Base-by-base conservation (phyloP, 2,888 invertebrate species). In the Carpatolechia fugitivella region DNA sequence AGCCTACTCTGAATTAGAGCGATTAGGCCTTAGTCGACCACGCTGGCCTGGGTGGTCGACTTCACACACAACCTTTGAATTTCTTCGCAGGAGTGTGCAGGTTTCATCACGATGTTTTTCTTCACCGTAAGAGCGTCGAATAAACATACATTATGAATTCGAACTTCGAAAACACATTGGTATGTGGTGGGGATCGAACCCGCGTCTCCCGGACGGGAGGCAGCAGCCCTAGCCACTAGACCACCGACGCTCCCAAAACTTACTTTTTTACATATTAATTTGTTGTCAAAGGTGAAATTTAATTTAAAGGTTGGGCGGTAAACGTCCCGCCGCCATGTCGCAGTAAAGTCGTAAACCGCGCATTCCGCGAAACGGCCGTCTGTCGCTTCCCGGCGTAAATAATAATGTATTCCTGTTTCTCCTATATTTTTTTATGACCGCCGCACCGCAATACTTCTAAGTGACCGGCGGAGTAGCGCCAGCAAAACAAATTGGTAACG, bases 351-450 rank as follows among this genome's bases (percentile, higher is more conserved):
- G 31, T 31, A 47, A 47, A 47, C 1, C 47, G 3, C 16, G 11
- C 31, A 8, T 47, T 47, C 31, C 47, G 47, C 47, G 31, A 31
- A 47, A 13, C 18, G 31, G 24, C 46, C 29, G 46, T n/a, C 47
- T 8, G 49, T 36, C 44, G 18, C 49, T 18, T 47, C 47, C 31
- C 14, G 47, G 56, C 59, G 54, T 63, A 61, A 63, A 63, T 64
- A 61, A 62, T 69, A 69, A 67, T 65, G 61, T 69, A 66, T 65
- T 63, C 62, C 56, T 55, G 58, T 63, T 65, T 60, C 44, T 44
- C 61, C 64, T 66, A 65, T 67, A 67, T 64, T 67, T 69, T 66
- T 68, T 68, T 61, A 65, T 61, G 65, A 61, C 50, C 58, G 59
- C 57, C 62, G 60, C 63, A 60, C 59, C 60, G 67, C 62, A 67